Percentiles rank a stretch among this genome's conserved stretches.
Conservation (phyloP, 2,888 invertebrate genomes). For the Suillia variegata region DNA sequence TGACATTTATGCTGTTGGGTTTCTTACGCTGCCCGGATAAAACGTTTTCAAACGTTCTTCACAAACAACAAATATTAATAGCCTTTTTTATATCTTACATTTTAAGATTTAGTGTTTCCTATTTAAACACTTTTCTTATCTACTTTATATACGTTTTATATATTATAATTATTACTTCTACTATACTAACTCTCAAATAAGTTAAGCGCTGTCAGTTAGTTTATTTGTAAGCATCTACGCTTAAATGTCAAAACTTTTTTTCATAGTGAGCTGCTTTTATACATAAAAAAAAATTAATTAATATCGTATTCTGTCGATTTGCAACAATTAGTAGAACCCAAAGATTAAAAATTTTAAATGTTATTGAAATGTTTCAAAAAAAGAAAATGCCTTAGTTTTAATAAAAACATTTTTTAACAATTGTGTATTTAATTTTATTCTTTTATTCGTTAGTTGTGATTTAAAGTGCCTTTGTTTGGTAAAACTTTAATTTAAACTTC, state of each 20-base stretch:
- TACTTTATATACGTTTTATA: background rate
- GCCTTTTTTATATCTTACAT: background rate
- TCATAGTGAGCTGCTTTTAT: constrained; percentile 26
- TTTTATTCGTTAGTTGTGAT: too few relatives aligned
- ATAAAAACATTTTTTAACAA: too few relatives aligned
- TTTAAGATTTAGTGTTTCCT: background rate
- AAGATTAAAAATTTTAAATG: constrained; percentile 22
- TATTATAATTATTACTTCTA: background rate
- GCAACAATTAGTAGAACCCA: constrained; percentile 5
- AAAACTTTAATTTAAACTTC: too few relatives aligned
- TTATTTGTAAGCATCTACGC: background rate
- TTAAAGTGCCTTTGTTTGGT: too few relatives aligned
- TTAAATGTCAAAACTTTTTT: background rate
- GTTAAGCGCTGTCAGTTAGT: too few relatives aligned
- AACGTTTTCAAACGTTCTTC: constrained; percentile 20
- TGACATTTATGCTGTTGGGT: constrained; percentile 67
- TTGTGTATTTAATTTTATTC: too few relatives aligned
- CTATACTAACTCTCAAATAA: background rate
- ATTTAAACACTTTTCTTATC: background rate
- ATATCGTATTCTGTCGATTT: background rate
- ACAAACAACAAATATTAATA: too few relatives aligned
- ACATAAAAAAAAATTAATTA: background rate
- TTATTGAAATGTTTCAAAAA: constrained; percentile 6
- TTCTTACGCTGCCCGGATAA: constrained; percentile 67
- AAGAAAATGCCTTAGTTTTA: too few relatives aligned